phyloP scores from a whole-genome alignment of 2,113 vertebrate species.

The Geococcyx californianus region DNA sequence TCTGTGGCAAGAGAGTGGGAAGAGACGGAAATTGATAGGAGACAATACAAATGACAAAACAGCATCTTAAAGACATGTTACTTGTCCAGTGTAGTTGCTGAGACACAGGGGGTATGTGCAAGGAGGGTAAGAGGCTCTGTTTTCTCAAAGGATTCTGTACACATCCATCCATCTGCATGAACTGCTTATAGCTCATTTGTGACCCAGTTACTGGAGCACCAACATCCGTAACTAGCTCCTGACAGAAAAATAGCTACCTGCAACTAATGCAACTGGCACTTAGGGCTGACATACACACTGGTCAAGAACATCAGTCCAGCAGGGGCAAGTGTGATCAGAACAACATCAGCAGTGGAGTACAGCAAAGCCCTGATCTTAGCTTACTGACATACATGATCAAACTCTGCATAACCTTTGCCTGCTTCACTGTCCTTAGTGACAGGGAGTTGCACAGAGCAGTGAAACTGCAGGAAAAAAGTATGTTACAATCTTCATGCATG shows the following conservation, averaged over 20 bases:
- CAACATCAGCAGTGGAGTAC: background rate
- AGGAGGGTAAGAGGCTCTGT: background rate
- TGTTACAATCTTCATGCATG: background rate
- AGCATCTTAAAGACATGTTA: background rate
- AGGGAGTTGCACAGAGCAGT: background rate
- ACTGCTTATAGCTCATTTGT: background rate
- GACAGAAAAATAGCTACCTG: background rate
- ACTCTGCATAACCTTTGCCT: background rate
- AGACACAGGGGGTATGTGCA: background rate
- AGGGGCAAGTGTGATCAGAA: background rate
- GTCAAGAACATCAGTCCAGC: background rate
- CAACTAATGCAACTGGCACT: rapidly evolving
- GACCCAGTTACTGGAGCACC: background rate
- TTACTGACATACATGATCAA: background rate
- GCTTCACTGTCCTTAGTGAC: background rate
- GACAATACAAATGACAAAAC: background rate
- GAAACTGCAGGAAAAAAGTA: background rate
- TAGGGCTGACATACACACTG: rapidly evolving
- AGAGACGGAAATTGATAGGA: background rate
- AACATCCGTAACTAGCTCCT: background rate
- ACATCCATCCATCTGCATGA: rapidly evolving
- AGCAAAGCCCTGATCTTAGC: background rate
- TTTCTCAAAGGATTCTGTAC: background rate
- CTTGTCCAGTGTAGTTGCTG: background rate
- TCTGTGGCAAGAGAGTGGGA: background rate